Conservation (phyloP, 1,140 invertebrate genomes). For the Drosophila tristis region DNA sequence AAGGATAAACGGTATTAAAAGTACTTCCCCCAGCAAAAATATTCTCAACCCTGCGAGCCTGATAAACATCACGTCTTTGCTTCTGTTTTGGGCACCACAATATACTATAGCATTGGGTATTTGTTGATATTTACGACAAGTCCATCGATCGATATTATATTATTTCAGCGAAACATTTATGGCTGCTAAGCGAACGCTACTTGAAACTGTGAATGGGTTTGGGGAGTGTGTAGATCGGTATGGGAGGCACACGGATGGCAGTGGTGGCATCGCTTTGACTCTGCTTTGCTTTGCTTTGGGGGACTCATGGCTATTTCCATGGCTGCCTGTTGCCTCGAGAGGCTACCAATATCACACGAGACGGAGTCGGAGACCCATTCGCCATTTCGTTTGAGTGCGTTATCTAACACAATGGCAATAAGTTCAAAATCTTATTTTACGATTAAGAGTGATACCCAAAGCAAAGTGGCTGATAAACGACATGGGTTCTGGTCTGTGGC, state of each 20-base stretch:
- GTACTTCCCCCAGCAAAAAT: constrained; percentile 11
- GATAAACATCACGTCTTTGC: constrained; percentile 34
- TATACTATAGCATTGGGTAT: constrained; percentile 58
- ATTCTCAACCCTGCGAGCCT: constrained; percentile 10
- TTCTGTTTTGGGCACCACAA: constrained; percentile 32
- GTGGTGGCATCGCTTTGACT: constrained; percentile 28
- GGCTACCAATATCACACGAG: constrained; percentile 39
- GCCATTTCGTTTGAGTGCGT: constrained; percentile 52
- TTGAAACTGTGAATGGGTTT: constrained; percentile 48
- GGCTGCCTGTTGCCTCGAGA: constrained; percentile 28
- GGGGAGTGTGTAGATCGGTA: background rate
- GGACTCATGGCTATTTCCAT: background rate
- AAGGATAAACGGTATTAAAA: constrained; percentile 21
- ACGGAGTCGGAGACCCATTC: constrained; percentile 20
- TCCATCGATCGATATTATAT: constrained; percentile 77
- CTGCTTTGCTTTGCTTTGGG: background rate
- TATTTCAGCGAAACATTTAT: constrained; percentile 67
- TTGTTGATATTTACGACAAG: constrained; percentile 77
- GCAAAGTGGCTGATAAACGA: constrained; percentile 62
- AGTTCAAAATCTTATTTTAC: constrained; percentile 82
- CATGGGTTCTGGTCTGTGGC: constrained; percentile 6
- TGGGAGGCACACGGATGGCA: constrained; percentile 2
- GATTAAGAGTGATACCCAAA: constrained; percentile 75
- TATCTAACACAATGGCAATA: constrained; percentile 67
- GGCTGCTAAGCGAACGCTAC: constrained; percentile 65